These are phyloP conservation scores for Callosobruchus maculatus DNA, from an alignment of 2,888 invertebrate species.

Conservation along the genomic window DNA sequence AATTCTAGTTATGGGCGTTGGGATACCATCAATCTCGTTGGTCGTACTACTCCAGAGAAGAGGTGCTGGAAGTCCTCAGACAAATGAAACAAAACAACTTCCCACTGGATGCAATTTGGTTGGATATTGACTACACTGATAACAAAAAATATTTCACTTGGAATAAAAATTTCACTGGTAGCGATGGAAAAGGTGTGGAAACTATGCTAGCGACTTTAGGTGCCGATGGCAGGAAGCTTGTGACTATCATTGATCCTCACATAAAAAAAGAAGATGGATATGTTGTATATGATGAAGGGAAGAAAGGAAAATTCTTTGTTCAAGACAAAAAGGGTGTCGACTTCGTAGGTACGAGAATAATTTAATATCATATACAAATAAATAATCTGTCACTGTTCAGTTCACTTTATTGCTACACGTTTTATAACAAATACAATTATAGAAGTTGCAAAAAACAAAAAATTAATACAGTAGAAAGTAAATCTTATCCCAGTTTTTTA, in stretches of 20 bases:
- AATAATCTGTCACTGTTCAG: no score
- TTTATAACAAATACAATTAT: no score
- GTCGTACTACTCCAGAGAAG: slow-evolving; percentile 95
- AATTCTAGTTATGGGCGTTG: slow-evolving; percentile 30
- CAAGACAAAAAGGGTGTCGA: slow-evolving; percentile 83
- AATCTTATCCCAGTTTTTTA: no score
- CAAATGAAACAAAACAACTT: slow-evolving; percentile 87
- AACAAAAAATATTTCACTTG: slow-evolving; percentile 79
- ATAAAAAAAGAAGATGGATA: slow-evolving; percentile 88
- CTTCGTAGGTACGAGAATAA: slow-evolving; percentile 78
- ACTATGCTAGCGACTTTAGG: slow-evolving; percentile 87
- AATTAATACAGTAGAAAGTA: no score
- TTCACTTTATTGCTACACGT: no score
- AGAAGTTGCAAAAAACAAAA: no score
- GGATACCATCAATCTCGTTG: slow-evolving; percentile 35
- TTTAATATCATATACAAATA: no score
- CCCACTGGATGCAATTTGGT: slow-evolving; percentile 93
- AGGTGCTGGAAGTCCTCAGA: slow-evolving; percentile 76
- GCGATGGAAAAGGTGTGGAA: slow-evolving; percentile 71
- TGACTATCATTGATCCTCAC: slow-evolving; percentile 94
- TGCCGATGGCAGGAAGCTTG: slow-evolving; percentile 81
- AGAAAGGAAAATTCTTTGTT: slow-evolving; percentile 57
- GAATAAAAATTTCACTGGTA: slow-evolving; percentile 58
- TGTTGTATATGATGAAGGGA: slow-evolving; percentile 75
- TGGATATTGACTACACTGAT: slow-evolving; percentile 98